Percentiles rank a stretch among this genome's conserved stretches.
Conservation (phyloP, 1,140 invertebrate species). For the Galendromus occidentalis region DNA sequence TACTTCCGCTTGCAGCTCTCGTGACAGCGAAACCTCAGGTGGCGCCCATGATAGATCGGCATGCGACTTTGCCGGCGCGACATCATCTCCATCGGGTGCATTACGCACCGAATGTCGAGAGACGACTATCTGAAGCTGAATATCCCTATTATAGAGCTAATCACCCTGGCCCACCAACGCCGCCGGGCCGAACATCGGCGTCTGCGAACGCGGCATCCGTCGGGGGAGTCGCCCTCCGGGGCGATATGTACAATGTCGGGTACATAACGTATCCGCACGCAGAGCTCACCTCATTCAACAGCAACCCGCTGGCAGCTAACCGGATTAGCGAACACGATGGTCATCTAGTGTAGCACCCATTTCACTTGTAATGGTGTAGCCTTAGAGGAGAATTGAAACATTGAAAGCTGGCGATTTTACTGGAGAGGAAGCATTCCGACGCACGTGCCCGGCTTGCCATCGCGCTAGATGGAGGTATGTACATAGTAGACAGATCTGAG, state of each 20-base stretch:
- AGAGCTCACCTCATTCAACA: constrained; percentile 8
- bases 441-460: neutral
- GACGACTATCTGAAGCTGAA: constrained; percentile 2
- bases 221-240: neutral
- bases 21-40: constrained; percentile 10
- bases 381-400: neutral
- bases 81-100: constrained; percentile 1
- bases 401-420: neutral
- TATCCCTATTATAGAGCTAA: neutral
- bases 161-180: neutral
- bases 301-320: constrained; percentile 1
- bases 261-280: constrained; percentile 9
- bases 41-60: neutral
- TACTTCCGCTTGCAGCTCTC: neutral
- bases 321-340: constrained; percentile 9
- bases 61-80: neutral
- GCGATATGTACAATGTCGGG: constrained; percentile 4
- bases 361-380: too few relatives aligned
- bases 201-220: neutral
- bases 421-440: neutral
- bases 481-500: neutral
- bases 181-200: neutral
- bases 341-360: neutral
- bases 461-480: neutral
- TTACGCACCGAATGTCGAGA: neutral